A percentile compares a stretch with the other conserved stretches of the same genome.
phyloP scores from a whole-genome alignment of 2,797 vertebrate species.

The Typhlichthys subterraneus region DNA sequence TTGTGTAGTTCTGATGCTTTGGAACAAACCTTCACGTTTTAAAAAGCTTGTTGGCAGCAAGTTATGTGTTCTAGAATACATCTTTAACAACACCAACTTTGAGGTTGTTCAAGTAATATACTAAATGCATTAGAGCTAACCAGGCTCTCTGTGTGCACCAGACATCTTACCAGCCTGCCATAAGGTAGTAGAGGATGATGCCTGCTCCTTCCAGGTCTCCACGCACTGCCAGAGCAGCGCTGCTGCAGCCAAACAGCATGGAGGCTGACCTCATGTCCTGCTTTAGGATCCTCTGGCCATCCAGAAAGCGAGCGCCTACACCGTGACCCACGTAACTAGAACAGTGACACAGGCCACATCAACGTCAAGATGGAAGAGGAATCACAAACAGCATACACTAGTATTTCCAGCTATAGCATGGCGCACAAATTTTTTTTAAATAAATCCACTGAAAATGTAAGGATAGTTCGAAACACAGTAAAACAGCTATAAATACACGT shows the following conservation, averaged over 20 bases:
- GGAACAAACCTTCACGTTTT: too few species aligned
- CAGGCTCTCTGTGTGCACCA: background rate
- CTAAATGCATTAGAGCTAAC: too few species aligned
- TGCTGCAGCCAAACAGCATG: slow-evolving; percentile 92
- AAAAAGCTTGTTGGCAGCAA: too few species aligned
- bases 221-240: slow-evolving; percentile 84
- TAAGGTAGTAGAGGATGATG: slow-evolving; percentile 88
- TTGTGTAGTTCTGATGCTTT: too few species aligned
- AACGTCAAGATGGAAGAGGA: background rate
- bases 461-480: too few species aligned
- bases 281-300: slow-evolving; percentile 79
- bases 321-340: slow-evolving; percentile 90
- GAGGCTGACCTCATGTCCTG: slow-evolving; percentile 80
- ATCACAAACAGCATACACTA: too few species aligned
- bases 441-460: too few species aligned
- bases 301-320: slow-evolving; percentile 85
- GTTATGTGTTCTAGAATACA: too few species aligned
- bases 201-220: slow-evolving; percentile 87
- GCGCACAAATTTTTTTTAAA: background rate
- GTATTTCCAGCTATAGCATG: background rate
- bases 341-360: background rate
- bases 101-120: too few species aligned
- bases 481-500: too few species aligned
- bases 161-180: slow-evolving; percentile 88
- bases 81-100: too few species aligned